phyloP scores from a whole-genome alignment of 2,888 invertebrate genomes.

The Drosophila picticornis region DNA sequence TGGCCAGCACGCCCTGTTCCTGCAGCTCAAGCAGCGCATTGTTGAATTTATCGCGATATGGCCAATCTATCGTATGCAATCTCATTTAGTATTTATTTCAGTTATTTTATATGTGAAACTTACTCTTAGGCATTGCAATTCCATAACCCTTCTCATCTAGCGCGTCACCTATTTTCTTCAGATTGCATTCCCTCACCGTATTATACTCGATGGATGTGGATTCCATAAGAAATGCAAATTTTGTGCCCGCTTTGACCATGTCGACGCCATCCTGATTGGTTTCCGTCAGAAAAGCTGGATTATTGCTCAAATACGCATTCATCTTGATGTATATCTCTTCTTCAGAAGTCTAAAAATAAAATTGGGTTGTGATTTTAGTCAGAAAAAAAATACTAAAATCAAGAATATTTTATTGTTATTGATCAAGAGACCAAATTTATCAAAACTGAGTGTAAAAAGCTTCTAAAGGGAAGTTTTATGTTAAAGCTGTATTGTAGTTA shows the following conservation, averaged over 20 bases:
- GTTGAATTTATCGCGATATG: constrained; percentile 91
- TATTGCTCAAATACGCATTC: constrained; percentile 90
- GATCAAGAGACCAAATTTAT: not conserved
- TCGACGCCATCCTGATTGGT: constrained; percentile 87
- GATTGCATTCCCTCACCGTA: constrained; percentile 88
- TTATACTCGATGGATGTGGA: constrained; percentile 91
- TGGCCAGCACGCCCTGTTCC: constrained; percentile 91
- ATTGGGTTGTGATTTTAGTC: not conserved
- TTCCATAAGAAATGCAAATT: constrained; percentile 92
- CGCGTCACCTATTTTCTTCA: constrained; percentile 87
- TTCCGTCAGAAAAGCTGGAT: constrained; percentile 86
- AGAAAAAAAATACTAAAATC: not conserved
- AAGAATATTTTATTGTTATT: not conserved
- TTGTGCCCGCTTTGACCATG: constrained; percentile 81
- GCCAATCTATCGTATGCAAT: constrained; percentile 80
- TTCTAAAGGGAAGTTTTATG: not conserved
- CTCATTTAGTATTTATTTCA: not conserved
- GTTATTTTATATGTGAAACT: not conserved
- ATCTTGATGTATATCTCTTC: constrained; percentile 91
- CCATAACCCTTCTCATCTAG: constrained; percentile 91
- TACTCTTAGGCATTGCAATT: constrained; percentile 90
- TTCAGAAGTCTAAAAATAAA: constrained; percentile 88
- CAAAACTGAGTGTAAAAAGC: not conserved
- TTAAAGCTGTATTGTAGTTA: not conserved
- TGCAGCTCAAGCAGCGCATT: constrained; percentile 93